These are phyloP conservation scores for Sicus ferrugineus DNA, from an alignment of 2,888 invertebrate species.

Conservation along the genomic window DNA sequence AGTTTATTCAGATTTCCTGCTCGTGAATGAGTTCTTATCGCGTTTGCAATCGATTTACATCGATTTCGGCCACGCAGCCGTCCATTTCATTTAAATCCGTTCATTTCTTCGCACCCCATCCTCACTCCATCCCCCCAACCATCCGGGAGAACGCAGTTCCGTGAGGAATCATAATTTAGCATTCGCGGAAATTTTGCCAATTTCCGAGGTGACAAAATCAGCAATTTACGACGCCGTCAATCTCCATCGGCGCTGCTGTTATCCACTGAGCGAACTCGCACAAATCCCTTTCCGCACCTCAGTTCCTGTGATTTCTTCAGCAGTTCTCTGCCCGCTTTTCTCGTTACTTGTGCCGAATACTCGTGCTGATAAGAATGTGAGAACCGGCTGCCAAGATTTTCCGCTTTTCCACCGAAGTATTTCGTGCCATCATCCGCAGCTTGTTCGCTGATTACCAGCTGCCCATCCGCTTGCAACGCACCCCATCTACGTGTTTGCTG, in stretches of 20 bases:
- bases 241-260: slow-evolving; percentile 49
- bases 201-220: slow-evolving; percentile 61
- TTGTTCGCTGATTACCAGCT: slow-evolving; percentile 18
- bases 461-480: neutral
- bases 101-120: slow-evolving; percentile 6
- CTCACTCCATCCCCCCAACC: neutral
- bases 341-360: neutral
- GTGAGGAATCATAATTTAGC: slow-evolving; percentile 31
- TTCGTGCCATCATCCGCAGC: slow-evolving; percentile 23
- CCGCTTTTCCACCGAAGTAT: slow-evolving; percentile 13
- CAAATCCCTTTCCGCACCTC: slow-evolving; percentile 17
- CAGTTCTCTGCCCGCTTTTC: neutral
- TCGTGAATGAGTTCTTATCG: too few relatives aligned
- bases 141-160: too few relatives aligned
- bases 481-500: neutral
- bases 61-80: neutral
- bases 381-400: slow-evolving; percentile 30
- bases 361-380: slow-evolving; percentile 28
- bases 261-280: slow-evolving; percentile 9
- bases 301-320: neutral
- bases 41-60: neutral
- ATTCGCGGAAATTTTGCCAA: slow-evolving; percentile 53
- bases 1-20: too few relatives aligned
- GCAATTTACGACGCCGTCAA: slow-evolving; percentile 60
- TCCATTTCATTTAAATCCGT: too few relatives aligned